phyloP scores from a whole-genome alignment of 2,113 vertebrate genomes.

The Mixornis gularis region DNA sequence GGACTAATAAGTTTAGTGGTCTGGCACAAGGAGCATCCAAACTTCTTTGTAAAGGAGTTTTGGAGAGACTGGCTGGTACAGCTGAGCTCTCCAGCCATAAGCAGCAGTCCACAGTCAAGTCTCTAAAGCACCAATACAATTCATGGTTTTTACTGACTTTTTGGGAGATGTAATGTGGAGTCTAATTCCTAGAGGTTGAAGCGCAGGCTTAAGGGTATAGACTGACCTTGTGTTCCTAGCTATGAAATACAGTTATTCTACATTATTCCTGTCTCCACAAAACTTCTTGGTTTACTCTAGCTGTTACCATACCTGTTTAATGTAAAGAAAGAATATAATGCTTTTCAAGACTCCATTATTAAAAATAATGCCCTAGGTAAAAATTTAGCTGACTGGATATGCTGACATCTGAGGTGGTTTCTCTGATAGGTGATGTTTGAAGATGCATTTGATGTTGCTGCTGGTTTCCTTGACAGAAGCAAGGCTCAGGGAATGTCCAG shows the following conservation, averaged over 20 bases:
- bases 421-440: conserved; percentile 76
- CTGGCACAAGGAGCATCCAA: neutral
- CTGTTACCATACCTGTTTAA: neutral
- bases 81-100: neutral
- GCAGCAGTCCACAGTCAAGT: neutral
- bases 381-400: neutral
- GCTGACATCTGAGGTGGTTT: conserved; percentile 34
- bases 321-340: neutral
- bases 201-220: neutral
- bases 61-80: neutral
- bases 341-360: neutral
- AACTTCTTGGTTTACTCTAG: neutral
- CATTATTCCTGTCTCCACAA: neutral
- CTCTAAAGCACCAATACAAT: neutral
- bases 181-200: neutral
- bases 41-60: neutral
- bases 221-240: neutral
- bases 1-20: neutral
- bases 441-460: conserved; percentile 76
- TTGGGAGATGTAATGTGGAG: neutral
- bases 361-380: neutral
- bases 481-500: conserved; percentile 30
- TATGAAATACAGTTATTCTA: neutral
- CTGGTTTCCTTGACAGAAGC: conserved; percentile 60
- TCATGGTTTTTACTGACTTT: neutral